phyloP scores from a whole-genome alignment of 2,113 vertebrate species.

The Nymphicus hollandicus region DNA sequence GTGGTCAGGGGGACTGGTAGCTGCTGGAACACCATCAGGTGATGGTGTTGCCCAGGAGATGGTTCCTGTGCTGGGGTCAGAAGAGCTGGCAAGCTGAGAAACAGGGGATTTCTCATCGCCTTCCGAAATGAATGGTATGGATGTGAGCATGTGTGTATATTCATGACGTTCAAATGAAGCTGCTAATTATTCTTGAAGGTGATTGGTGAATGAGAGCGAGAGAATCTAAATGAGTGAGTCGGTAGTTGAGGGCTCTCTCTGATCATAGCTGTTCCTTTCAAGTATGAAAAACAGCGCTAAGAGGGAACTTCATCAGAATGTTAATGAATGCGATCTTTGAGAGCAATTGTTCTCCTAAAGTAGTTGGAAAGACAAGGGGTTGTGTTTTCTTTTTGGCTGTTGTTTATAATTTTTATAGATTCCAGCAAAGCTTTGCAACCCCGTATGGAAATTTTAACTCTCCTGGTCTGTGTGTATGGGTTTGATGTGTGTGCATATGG shows the following conservation, averaged over 20 bases:
- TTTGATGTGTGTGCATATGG: background rate
- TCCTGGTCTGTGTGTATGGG: background rate
- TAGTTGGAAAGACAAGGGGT: conserved; percentile 49
- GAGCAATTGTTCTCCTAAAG: conserved; percentile 64
- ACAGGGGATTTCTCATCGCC: background rate
- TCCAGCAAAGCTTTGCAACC: background rate
- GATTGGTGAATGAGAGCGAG: conserved; percentile 70
- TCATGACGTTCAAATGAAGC: conserved; percentile 57
- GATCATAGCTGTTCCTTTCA: conserved; percentile 64
- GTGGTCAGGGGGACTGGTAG: fast-evolving
- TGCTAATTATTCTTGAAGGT: conserved; percentile 70
- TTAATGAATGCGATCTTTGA: conserved; percentile 67
- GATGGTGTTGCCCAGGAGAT: background rate
- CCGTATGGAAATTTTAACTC: conserved; percentile 12
- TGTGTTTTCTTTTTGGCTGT: conserved; percentile 56
- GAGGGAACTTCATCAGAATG: conserved; percentile 69
- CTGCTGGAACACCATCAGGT: background rate
- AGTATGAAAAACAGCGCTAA: conserved; percentile 66
- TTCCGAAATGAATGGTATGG: conserved; percentile 27
- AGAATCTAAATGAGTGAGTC: conserved; percentile 65
- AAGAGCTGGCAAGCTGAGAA: background rate
- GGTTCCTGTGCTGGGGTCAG: background rate
- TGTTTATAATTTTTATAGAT: conserved; percentile 47
- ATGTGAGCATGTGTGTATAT: conserved; percentile 42
- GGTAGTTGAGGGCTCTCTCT: conserved; percentile 64